Evolutionary conservation across 2,888 invertebrate genomes (phyloP).

Genomic region (Trissonchulus latispiculum): DNA sequence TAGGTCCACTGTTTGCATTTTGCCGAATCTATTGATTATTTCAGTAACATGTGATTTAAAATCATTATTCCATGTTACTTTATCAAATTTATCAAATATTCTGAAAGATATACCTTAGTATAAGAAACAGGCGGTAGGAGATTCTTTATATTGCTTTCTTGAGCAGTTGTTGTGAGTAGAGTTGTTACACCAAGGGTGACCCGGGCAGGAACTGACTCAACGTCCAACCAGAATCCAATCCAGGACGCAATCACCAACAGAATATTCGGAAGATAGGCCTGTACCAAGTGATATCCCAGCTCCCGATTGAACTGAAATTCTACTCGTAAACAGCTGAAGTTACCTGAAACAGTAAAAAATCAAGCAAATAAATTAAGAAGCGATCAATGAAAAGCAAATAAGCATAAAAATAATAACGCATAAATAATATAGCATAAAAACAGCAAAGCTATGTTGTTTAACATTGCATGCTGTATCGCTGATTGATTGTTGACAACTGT

Average conservation of each 20-base stretch:
- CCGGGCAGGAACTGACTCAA: slow-evolving; percentile 16
- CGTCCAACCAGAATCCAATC: slow-evolving; percentile 19
- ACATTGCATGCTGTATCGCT: too few relatives aligned
- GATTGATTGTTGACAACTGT: too few relatives aligned
- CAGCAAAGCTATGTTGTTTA: too few relatives aligned
- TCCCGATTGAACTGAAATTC: slow-evolving; percentile 13
- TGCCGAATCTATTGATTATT: too few relatives aligned
- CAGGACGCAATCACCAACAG: slow-evolving; percentile 21
- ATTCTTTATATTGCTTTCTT: slow-evolving; percentile 16
- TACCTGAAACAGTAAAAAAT: slow-evolving; percentile 16
- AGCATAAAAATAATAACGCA: too few relatives aligned
- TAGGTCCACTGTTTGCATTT: too few relatives aligned
- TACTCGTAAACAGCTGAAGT: slow-evolving; percentile 20
- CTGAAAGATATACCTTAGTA: slow-evolving; percentile 19
- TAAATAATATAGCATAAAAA: too few relatives aligned
- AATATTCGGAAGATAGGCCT: slow-evolving; percentile 18
- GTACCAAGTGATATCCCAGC: slow-evolving; percentile 19
- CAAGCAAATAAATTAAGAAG: too few relatives aligned
- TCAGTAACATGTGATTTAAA: too few relatives aligned
- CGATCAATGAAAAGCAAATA: too few relatives aligned
- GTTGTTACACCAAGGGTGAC: slow-evolving; percentile 20
- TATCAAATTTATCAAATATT: too few relatives aligned
- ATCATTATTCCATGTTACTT: too few relatives aligned
- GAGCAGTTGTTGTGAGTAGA: slow-evolving; percentile 19
- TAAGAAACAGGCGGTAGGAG: slow-evolving; percentile 18